Evolutionary conservation across 2,797 vertebrate species (phyloP).

Genomic region (Phrynocephalus vlangalii): DNA sequence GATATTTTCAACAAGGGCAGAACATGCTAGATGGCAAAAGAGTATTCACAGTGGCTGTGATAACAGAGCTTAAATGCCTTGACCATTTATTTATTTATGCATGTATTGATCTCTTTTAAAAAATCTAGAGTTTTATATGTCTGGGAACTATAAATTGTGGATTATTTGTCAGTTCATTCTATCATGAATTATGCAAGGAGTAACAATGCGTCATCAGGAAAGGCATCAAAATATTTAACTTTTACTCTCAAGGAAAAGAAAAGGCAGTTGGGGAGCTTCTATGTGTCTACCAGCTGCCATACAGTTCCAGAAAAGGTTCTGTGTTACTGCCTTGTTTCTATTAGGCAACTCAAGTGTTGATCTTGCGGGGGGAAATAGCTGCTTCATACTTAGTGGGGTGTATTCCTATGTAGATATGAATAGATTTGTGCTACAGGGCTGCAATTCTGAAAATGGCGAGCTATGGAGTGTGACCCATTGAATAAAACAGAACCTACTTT

Average conservation of each 20-base stretch:
- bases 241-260: conserved; percentile 56
- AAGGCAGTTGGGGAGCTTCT: neutral
- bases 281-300: neutral
- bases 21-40: conserved; percentile 50
- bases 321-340: conserved; percentile 29
- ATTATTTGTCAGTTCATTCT: conserved; percentile 42
- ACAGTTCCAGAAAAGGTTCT: neutral
- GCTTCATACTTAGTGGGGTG: neutral
- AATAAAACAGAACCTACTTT: neutral
- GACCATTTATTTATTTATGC: conserved; percentile 54
- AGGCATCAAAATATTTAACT: conserved; percentile 43
- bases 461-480: neutral
- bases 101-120: conserved; percentile 34
- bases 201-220: conserved; percentile 33
- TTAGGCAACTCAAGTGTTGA: conserved; percentile 3
- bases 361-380: neutral
- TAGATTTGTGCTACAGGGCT: neutral
- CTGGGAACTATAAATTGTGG: conserved; percentile 56
- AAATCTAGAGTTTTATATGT: neutral
- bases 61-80: conserved; percentile 16
- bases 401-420: neutral
- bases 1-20: conserved; percentile 45
- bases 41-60: conserved; percentile 37
- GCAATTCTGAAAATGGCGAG: neutral
- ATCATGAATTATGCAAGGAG: conserved; percentile 38